Evolutionary conservation across 2,888 invertebrate genomes (phyloP).

Genomic region (Rotaria sp.): DNA sequence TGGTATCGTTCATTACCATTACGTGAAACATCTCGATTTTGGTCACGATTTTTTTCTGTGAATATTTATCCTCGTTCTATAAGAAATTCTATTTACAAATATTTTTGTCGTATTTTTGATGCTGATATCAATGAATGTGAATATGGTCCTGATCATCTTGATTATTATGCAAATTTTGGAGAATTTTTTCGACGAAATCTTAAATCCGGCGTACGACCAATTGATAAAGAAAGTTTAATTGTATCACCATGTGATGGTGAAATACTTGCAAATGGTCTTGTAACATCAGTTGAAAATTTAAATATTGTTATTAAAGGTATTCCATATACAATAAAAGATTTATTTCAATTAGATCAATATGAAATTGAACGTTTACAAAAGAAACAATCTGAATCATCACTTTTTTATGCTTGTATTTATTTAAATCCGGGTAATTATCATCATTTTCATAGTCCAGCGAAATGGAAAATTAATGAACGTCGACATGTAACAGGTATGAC

Average conservation of each 20-base stretch:
- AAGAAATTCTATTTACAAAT: neutral
- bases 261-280: neutral
- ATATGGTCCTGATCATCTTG: neutral
- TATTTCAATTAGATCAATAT: conserved; percentile 11
- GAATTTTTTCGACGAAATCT: conserved; percentile 80
- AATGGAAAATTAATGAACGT: neutral
- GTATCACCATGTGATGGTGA: conserved; percentile 56
- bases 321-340: conserved; percentile 25
- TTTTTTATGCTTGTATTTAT: conserved; percentile 19
- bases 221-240: conserved; percentile 64
- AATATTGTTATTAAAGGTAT: conserved; percentile 4
- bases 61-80: neutral
- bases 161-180: conserved; percentile 69
- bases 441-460: conserved; percentile 18
- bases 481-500: conserved; percentile 19
- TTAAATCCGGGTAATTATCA: conserved; percentile 14
- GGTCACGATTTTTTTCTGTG: neutral
- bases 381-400: neutral
- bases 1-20: conserved; percentile 25
- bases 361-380: neutral
- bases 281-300: neutral
- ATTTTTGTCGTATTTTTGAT: neutral
- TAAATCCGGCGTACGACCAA: conserved; percentile 68
- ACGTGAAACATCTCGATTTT: neutral
- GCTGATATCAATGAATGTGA: conserved; percentile 16